Evolutionary conservation across 2,888 invertebrate genomes (phyloP), one percentile per base, ranked within the genome.

Genomic region (Psylliodes chrysocephalus): DNA sequence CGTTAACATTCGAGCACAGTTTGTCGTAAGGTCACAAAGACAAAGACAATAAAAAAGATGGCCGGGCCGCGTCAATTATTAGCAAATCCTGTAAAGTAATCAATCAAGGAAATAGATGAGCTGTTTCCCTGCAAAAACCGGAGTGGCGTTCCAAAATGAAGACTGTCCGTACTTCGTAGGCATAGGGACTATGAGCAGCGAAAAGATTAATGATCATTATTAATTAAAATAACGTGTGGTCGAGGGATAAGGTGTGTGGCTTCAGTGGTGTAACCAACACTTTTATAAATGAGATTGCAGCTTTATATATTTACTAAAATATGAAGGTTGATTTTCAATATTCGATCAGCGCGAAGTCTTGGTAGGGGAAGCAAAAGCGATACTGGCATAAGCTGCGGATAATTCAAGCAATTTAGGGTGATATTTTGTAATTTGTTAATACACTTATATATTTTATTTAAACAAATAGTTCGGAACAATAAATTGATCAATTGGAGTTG

Each of bases 71-170:
- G 1, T 49, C 10, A 2, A 17, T 33, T 33, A 52, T 52, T 52
- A 52, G 38, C 22, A 52, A 52, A 52, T 33, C 18, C 33, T 38
- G 52, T 35, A 35, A 28, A 52, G 52, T 52, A 19, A 52, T 52
- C 52, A 35, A 52, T 52, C 52, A 52, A 52, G 52, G 38, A 38
- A 52, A 52, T 35, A 18, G 52, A 52, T 52, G 52, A 22, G 35
- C 22, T 52, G 52, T 38, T 52, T 52, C 19, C 52, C 1, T n/a
- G 47, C 22, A 47, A 47, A 47, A 47, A 47, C 47, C 47, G 8
- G 33, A 52, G 52, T 52, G 22, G 52, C 52, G 52, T 52, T n/a
- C n/a, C 52, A 35, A 52, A 52, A 52, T 19, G 38, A 52, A 52
- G 28, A 52, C 38, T 17, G 52, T 30, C 22, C 46, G 25, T 46